Conservation (phyloP, 2,888 invertebrate genomes). For the Anagyrus pseudococci region DNA sequence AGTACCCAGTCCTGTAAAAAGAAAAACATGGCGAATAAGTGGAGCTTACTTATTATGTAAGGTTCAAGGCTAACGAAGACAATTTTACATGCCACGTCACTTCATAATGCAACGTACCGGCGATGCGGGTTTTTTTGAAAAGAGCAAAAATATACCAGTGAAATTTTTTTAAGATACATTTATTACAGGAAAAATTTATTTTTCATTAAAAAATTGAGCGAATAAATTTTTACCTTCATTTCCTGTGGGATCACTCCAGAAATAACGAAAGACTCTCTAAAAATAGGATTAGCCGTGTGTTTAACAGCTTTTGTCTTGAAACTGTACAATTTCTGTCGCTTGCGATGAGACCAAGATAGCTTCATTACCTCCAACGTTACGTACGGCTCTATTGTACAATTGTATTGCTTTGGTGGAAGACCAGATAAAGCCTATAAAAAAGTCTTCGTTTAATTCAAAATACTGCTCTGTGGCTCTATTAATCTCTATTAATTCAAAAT, state of each 20-base stretch:
- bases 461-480: no score
- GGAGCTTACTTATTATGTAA: no score
- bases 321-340: slow-evolving; percentile 56
- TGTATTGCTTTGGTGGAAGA: slow-evolving; percentile 63
- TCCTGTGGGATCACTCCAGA: slow-evolving; percentile 57
- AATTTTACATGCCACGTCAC: no score
- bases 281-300: slow-evolving; percentile 61
- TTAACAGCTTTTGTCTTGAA: slow-evolving; percentile 59
- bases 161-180: no score
- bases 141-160: no score
- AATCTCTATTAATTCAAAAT: no score
- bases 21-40: no score
- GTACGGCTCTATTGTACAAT: slow-evolving; percentile 60
- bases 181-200: background rate
- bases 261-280: slow-evolving; percentile 60
- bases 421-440: slow-evolving; percentile 59
- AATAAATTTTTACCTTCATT: slow-evolving; percentile 53
- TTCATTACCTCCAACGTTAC: slow-evolving; percentile 55
- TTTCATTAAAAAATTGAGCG: background rate
- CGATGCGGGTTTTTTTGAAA: no score
- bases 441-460: no score
- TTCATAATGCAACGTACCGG: no score
- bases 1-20: slow-evolving; percentile 60
- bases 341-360: slow-evolving; percentile 56
- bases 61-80: no score